These are phyloP conservation scores for Cyclura pinguis DNA, from an alignment of 2,797 vertebrate species.

Conservation along the genomic window DNA sequence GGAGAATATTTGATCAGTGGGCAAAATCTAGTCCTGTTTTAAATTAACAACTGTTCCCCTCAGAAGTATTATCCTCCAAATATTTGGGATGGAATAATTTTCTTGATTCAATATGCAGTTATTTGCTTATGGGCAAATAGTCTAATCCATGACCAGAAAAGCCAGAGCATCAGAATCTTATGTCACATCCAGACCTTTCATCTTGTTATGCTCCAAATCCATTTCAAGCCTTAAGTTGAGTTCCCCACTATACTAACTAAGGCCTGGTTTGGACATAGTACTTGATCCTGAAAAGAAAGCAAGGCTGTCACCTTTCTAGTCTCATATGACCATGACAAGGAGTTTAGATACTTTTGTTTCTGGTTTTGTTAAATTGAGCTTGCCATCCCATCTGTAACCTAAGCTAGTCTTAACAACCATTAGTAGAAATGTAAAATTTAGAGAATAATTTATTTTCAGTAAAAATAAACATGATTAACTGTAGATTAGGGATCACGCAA, in stretches of 20 bases:
- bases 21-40: not conserved
- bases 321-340: not conserved
- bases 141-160: not conserved
- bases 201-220: not conserved
- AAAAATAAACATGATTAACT: not conserved
- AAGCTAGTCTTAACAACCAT: not conserved
- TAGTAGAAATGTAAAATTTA: not conserved
- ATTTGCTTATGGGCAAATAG: not conserved
- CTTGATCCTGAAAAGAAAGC: not conserved
- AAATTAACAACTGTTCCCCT: not conserved
- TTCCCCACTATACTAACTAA: not conserved
- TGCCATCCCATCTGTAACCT: not conserved
- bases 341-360: not conserved
- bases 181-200: not conserved
- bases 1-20: not conserved
- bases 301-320: not conserved
- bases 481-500: not conserved
- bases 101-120: not conserved
- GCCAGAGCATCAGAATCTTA: not conserved
- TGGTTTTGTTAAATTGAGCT: not conserved
- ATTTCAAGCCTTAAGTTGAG: not conserved
- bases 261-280: not conserved
- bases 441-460: not conserved
- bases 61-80: not conserved
- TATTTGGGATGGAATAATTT: not conserved